Evolutionary conservation across 2,113 vertebrate species (phyloP).

Genomic region (Bucco capensis): DNA sequence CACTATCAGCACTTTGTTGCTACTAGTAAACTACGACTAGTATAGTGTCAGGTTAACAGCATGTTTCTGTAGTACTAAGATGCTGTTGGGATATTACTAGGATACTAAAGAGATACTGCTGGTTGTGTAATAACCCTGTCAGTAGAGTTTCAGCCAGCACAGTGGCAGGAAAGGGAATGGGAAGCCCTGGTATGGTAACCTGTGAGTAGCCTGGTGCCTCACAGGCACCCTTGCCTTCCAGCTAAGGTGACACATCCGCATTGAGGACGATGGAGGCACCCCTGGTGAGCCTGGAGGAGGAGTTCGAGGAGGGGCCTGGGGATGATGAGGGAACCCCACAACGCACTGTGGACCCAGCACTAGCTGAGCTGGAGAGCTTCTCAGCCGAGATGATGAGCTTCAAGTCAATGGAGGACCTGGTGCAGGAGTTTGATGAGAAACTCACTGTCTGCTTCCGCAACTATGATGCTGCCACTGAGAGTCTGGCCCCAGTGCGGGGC

Average conservation of each 20-base stretch:
- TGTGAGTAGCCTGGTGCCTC: not conserved
- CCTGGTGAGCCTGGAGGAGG: conserved; percentile 60
- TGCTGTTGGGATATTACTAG: not conserved
- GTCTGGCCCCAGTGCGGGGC: conserved; percentile 27
- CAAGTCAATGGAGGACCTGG: conserved; percentile 65
- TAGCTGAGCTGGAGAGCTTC: conserved; percentile 62
- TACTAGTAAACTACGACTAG: not conserved
- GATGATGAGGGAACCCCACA: not conserved
- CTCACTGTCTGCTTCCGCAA: conserved; percentile 65
- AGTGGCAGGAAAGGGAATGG: fast-evolving
- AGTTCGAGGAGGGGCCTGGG: conserved; percentile 22
- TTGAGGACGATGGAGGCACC: conserved; percentile 55
- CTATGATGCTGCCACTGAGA: conserved; percentile 52
- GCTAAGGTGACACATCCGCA: fast-evolving
- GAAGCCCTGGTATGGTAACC: not conserved
- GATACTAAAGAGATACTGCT: not conserved
- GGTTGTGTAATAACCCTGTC: not conserved
- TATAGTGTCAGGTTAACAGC: not conserved
- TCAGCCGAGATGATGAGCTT: conserved; percentile 59
- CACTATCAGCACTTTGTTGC: not conserved
- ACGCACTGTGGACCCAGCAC: not conserved
- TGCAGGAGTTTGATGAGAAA: conserved; percentile 61
- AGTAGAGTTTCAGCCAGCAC: fast-evolving
- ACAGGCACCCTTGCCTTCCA: not conserved
- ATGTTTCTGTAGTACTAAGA: not conserved